Evolutionary conservation across 2,113 vertebrate species (phyloP).

Genomic region (Numenius arquata): DNA sequence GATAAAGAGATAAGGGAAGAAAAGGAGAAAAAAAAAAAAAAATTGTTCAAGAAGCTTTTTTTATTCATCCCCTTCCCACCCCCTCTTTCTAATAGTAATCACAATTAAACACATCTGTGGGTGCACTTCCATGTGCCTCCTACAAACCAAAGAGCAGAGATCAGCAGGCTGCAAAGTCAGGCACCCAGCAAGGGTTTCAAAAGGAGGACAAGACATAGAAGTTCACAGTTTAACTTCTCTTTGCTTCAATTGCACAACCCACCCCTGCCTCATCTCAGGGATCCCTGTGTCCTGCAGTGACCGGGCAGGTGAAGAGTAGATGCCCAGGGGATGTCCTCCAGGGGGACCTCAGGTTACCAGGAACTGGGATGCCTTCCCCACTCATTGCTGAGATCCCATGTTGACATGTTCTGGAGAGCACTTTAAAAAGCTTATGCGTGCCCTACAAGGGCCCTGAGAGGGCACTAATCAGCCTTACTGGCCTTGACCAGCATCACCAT

Average conservation of each 20-base stretch:
- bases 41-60: background rate
- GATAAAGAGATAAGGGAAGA: background rate
- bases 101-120: background rate
- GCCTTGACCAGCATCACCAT: background rate
- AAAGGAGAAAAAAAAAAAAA: background rate
- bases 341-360: background rate
- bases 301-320: accelerated
- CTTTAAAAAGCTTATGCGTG: background rate
- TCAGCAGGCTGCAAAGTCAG: background rate
- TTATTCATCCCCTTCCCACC: background rate
- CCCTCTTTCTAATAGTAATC: background rate
- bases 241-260: background rate
- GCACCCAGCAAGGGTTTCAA: background rate
- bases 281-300: background rate
- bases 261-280: accelerated
- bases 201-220: background rate
- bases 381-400: background rate
- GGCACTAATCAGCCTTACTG: background rate
- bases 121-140: background rate
- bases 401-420: background rate
- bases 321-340: background rate
- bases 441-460: background rate
- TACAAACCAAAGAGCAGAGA: background rate
- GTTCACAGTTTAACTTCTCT: background rate
- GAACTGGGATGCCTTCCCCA: background rate